phyloP scores from a whole-genome alignment of 2,888 invertebrate species.

The Rhamnusium bicolor region DNA sequence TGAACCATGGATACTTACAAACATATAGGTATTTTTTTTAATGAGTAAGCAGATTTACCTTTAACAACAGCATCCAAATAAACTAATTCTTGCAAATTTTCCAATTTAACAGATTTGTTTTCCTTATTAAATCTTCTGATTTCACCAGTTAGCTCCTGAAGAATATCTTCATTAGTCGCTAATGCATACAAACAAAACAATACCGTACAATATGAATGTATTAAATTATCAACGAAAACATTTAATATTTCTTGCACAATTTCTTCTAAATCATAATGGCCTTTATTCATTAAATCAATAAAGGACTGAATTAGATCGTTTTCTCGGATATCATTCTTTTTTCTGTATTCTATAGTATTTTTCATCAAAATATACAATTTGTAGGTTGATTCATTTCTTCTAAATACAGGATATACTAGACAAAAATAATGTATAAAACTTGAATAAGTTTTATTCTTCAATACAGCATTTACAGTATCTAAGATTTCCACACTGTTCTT shows the following conservation, averaged over 20 bases:
- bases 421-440: constrained; percentile 40
- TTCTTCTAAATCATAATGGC: constrained; percentile 28
- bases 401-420: constrained; percentile 40
- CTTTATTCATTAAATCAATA: constrained; percentile 38
- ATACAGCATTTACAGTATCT: constrained; percentile 35
- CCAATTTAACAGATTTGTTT: constrained; percentile 33
- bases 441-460: constrained; percentile 37
- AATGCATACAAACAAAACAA: constrained; percentile 54
- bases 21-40: not conserved
- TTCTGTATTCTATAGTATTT: constrained; percentile 41
- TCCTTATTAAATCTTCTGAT: constrained; percentile 52
- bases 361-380: constrained; percentile 35
- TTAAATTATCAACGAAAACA: constrained; percentile 45
- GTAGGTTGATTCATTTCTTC: constrained; percentile 7
- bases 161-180: constrained; percentile 50
- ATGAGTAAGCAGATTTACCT: constrained; percentile 40
- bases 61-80: constrained; percentile 52
- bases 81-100: constrained; percentile 40
- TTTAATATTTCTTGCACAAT: constrained; percentile 42
- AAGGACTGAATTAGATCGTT: constrained; percentile 49
- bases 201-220: constrained; percentile 40
- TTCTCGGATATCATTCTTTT: constrained; percentile 49
- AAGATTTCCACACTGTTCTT: constrained; percentile 34
- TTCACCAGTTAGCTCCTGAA: constrained; percentile 55
- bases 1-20: too few species aligned